These are phyloP conservation scores for Gnathonemus echidnorhynchus DNA, from an alignment of 2,113 vertebrate genomes.

Conservation along the genomic window DNA sequence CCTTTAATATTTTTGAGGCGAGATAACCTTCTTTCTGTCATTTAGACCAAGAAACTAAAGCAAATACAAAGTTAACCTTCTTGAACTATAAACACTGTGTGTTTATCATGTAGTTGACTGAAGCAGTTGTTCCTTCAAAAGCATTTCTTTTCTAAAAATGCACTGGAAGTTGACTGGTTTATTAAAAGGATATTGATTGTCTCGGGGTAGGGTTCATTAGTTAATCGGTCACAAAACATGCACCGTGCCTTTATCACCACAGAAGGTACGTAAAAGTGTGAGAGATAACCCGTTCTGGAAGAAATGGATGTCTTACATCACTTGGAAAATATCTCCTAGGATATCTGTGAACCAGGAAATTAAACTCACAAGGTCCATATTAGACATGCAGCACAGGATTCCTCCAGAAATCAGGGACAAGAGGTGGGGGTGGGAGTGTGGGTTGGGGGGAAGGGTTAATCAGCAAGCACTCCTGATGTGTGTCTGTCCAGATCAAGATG, in stretches of 20 bases:
- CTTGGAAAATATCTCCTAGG: neutral
- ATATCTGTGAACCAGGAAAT: conserved; percentile 21
- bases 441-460: too few relatives aligned
- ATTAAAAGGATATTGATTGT: conserved; percentile 1
- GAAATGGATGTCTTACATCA: conserved; percentile 12
- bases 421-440: neutral
- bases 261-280: neutral
- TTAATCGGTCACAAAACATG: conserved; percentile 17
- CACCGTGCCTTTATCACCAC: neutral
- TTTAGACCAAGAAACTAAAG: neutral
- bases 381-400: conserved; percentile 3
- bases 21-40: neutral
- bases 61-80: neutral
- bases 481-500: neutral
- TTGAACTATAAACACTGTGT: neutral
- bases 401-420: neutral
- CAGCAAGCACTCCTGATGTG: neutral
- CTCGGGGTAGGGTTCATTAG: conserved; percentile 14
- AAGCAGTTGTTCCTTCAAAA: neutral
- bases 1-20: neutral
- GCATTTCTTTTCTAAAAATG: conserved; percentile 9
- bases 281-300: conserved; percentile 1
- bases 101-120: neutral
- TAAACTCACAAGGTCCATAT: conserved; percentile 12
- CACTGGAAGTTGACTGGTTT: neutral